Conservation (phyloP, 2,888 invertebrate species). For the Xanthia togata region DNA sequence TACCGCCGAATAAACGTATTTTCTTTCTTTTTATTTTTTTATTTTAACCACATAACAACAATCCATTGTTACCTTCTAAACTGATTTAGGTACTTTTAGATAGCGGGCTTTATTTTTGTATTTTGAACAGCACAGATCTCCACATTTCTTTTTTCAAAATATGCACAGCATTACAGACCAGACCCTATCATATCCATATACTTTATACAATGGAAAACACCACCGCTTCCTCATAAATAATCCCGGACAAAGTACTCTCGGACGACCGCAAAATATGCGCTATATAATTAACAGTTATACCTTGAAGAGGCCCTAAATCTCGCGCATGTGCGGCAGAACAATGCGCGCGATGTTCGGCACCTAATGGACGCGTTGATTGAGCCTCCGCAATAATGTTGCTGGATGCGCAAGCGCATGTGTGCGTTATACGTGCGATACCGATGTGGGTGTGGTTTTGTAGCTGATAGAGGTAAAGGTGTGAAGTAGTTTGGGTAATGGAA, state of each 20-base stretch:
- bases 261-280: conserved; percentile 79
- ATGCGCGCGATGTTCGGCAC: conserved; percentile 83
- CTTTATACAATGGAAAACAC: conserved; percentile 70
- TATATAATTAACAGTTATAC: conserved; percentile 88
- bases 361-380: conserved; percentile 83
- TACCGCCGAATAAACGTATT: too few species aligned
- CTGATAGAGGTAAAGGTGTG: conserved; percentile 39
- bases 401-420: conserved; percentile 62
- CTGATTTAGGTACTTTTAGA: not conserved
- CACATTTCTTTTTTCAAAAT: not conserved
- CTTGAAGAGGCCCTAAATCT: conserved; percentile 86
- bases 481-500: conserved; percentile 13
- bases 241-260: conserved; percentile 79
- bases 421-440: conserved; percentile 43
- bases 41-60: too few species aligned
- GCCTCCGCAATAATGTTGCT: conserved; percentile 78
- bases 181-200: conserved; percentile 21
- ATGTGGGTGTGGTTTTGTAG: conserved; percentile 42
- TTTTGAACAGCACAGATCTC: not conserved
- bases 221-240: conserved; percentile 79
- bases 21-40: too few species aligned
- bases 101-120: not conserved
- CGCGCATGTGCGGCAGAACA: conserved; percentile 80
- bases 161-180: not conserved
- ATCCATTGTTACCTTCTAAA: not conserved